Conservation (phyloP, 2,888 invertebrate genomes). For the Lasiommata megera region DNA sequence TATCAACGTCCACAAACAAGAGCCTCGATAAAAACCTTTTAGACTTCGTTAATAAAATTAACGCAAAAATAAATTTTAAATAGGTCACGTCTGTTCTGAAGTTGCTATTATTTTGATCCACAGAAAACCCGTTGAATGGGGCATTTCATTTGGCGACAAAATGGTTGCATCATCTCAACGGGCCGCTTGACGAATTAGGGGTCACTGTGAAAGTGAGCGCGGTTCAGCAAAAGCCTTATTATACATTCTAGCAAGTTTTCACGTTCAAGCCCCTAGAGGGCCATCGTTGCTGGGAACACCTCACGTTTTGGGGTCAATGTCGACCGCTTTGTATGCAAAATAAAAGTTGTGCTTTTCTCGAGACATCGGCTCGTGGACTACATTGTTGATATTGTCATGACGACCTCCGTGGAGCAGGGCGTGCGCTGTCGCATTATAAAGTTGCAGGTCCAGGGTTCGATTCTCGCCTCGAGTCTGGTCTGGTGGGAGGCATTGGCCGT, state of each 20-base stretch:
- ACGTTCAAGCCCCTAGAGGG: conserved; percentile 32
- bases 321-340: conserved; percentile 33
- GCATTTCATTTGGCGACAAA: conserved; percentile 27
- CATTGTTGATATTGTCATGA: conserved; percentile 4
- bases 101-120: neutral
- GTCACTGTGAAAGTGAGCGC: conserved; percentile 34
- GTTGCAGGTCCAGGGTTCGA: too few species aligned
- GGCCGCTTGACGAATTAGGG: conserved; percentile 32
- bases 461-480: too few species aligned
- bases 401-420: too few species aligned
- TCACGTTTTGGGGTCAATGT: conserved; percentile 39
- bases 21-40: too few species aligned
- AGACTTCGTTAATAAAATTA: too few species aligned
- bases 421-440: too few species aligned
- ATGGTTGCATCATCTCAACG: conserved; percentile 25
- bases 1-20: too few species aligned
- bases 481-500: too few species aligned
- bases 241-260: conserved; percentile 37
- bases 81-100: neutral
- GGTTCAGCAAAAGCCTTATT: conserved; percentile 35
- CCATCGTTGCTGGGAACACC: conserved; percentile 33
- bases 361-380: conserved; percentile 10
- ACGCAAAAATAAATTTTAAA: neutral
- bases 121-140: conserved; percentile 10
- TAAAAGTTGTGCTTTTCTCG: conserved; percentile 31